Evolutionary conservation across 2,113 vertebrate genomes (phyloP), one percentile per base, ranked within the genome.

Genomic region (Amphiprion ocellaris): DNA sequence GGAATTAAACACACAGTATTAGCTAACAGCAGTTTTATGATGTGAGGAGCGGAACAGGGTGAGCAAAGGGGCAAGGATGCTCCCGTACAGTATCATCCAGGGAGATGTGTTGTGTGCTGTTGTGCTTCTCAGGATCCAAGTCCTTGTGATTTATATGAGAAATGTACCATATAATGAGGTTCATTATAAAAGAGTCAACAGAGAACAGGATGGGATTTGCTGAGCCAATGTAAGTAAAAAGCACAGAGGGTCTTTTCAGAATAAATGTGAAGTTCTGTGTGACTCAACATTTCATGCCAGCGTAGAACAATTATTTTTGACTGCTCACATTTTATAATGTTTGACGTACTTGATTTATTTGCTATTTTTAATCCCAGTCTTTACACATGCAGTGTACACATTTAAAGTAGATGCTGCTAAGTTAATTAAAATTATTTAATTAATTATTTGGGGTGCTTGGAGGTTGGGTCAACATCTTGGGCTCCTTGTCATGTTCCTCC

Each of bases 1-100:
- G 87, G 86, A 86, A 91, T 93, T 93, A 92, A 91, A 91, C 77
- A 88, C 87, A 84, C 88, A 66, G 85, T 77, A 87, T 92, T 92
- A 86, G 81, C 87, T 80, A 87, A 88, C 81, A 86, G 88, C 79
- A 72, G 79, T 85, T 92, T 90, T 82, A 90, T 90, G 87, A 84
- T 90, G 84, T 78, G 79, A 80, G 77, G 69, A 85, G 73, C 71
- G 39, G 72, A 79, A 10, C 17, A 21, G 56, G 76, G 69, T 59
- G 62, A 61, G 67, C 49, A 39, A 11, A 69, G 73, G 86, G 68
- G 80, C 78, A 61, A 68, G 67, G 78, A 87, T 78, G 76, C 67
- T 75, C 49, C 53, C 67, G 41, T 30, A 1, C 16, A 39, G 56
- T 68, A 68, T 79, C 66, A 65, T 19, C 15, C 2, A 21, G 82